phyloP scores from a whole-genome alignment of 2,888 invertebrate species.

The Ditylenchus weischeri region DNA sequence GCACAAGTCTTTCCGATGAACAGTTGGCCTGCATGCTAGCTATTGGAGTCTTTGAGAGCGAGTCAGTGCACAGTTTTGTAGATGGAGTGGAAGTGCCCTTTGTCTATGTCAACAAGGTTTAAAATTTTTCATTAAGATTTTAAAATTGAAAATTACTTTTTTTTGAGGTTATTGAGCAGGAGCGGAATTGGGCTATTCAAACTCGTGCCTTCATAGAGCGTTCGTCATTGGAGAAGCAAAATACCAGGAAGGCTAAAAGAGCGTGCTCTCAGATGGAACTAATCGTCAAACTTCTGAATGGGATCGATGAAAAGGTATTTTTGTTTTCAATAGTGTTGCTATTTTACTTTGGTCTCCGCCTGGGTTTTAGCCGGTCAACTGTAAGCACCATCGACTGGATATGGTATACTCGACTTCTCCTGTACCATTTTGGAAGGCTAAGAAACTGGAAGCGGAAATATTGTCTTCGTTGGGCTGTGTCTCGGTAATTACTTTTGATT shows the following conservation, averaged over 20 bases:
- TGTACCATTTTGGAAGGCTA: too few relatives aligned
- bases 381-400: too few relatives aligned
- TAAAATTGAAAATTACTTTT: background rate
- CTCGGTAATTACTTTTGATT: too few relatives aligned
- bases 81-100: conserved; percentile 79
- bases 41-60: conserved; percentile 68
- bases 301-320: conserved; percentile 31
- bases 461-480: too few relatives aligned
- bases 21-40: conserved; percentile 73
- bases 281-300: conserved; percentile 44
- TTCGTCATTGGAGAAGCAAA: conserved; percentile 74
- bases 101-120: conserved; percentile 69
- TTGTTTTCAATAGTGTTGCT: too few relatives aligned
- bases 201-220: conserved; percentile 73
- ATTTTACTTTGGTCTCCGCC: too few relatives aligned
- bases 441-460: too few relatives aligned
- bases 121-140: background rate
- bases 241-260: conserved; percentile 79
- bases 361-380: too few relatives aligned
- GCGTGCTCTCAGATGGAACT: conserved; percentile 62
- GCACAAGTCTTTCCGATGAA: conserved; percentile 23
- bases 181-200: conserved; percentile 75
- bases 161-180: conserved; percentile 67
- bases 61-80: conserved; percentile 70
- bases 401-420: too few relatives aligned